Base-by-base conservation (phyloP, 2,888 invertebrate species). In the Junonia oenone region DNA sequence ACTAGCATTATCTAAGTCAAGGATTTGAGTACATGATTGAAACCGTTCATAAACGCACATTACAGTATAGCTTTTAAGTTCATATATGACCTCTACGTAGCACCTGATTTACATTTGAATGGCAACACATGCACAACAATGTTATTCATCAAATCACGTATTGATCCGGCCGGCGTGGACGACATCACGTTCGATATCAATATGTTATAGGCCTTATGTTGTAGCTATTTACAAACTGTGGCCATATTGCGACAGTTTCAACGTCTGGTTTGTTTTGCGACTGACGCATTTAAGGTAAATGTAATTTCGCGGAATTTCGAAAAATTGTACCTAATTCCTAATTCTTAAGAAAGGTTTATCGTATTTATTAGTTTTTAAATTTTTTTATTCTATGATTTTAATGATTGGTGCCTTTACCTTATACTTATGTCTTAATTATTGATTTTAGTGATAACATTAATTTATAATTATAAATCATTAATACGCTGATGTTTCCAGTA, bases 71-170 rank as follows among this genome's bases (percentile, higher is more conserved):
- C 11, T 3, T 33, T 29, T 29, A 15, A 9, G n/a, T 40, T 40
- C 8, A 26, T 13, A 8, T 2, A 26, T 22, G 22, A 43, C 13
- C 13, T 22, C 22, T 26, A 6, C 13, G n/a, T n/a, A 43, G 13
- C 43, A 22, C 22, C 13, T 43, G 17, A 43, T 43, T 43, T 43
- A 22, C 43, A 43, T 43, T 26, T 26, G 8, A 43, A 47, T 33
- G 33, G 14, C 14, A 38, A 29, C 50, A 29, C 29, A 37, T 38
- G 38, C 29, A 51, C 45, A 17, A 50, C 37, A 50, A 55, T 55
- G 45, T 29, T 45, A 29, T 55, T 50, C 50, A 37, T 55, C 50
- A 55, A 50, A 46, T 55, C 50, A 37, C 48, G 43, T 54, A 54
- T 33, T 48, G 40, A 37, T 55, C 45, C 35, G 11, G 37, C n/a